A percentile compares a stretch with the other conserved stretches of the same genome.
Conservation (phyloP, 2,113 vertebrate species). For the Osmerus eperlanus region DNA sequence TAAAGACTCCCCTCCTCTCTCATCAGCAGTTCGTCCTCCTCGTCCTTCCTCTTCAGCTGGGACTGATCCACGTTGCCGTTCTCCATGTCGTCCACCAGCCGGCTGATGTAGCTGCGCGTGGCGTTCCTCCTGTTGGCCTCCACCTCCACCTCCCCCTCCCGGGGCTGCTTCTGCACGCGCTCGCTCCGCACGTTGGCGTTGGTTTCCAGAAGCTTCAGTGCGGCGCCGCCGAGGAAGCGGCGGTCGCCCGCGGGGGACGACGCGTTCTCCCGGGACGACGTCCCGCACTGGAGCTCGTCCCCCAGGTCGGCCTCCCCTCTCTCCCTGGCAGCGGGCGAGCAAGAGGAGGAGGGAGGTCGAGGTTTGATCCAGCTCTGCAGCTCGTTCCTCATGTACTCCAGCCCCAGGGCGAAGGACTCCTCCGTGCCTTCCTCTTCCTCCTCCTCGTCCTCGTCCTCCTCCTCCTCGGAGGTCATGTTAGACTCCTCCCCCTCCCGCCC, state of each 20-base stretch:
- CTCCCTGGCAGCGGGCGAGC: conserved; percentile 64
- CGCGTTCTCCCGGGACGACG: conserved; percentile 61
- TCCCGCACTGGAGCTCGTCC: conserved; percentile 79
- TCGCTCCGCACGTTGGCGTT: conserved; percentile 58
- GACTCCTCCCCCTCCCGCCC: conserved; percentile 85
- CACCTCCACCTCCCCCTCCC: conserved; percentile 14
- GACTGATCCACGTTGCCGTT: conserved; percentile 88
- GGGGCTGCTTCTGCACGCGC: background rate
- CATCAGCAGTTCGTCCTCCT: conserved; percentile 62
- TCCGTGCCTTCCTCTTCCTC: conserved; percentile 87
- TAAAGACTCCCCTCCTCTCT: conserved; percentile 67
- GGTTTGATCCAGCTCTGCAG: conserved; percentile 88
- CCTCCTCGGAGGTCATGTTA: conserved; percentile 73
- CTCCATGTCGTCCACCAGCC: conserved; percentile 90
- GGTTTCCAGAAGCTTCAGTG: conserved; percentile 71
- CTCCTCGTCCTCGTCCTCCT: conserved; percentile 58
- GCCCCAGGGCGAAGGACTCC: conserved; percentile 78
- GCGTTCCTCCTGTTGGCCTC: conserved; percentile 52
- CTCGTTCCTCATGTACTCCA: conserved; percentile 92
- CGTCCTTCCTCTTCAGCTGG: conserved; percentile 56
- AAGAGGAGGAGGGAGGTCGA: conserved; percentile 49
- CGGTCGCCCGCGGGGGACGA: conserved; percentile 66
- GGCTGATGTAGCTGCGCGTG: conserved; percentile 71
- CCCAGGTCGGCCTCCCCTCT: conserved; percentile 76
- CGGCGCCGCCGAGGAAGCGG: conserved; percentile 70